Conservation (phyloP, 2,113 vertebrate species). For the Tragulus kanchil region DNA sequence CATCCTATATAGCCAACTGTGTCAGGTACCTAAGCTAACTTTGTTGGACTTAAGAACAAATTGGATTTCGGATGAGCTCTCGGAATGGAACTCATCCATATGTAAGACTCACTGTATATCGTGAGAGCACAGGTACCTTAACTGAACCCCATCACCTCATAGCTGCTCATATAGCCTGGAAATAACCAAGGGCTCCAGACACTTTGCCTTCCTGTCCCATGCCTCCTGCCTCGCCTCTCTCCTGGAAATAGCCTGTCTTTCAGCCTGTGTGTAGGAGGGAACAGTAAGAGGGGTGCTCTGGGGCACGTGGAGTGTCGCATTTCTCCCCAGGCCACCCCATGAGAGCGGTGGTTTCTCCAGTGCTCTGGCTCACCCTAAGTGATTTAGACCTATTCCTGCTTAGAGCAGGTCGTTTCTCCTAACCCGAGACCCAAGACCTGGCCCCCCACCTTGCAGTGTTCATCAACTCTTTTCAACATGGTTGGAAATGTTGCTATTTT, state of each 20-base stretch:
- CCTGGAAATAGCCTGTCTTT: background rate
- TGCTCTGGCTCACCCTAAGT: too few relatives aligned
- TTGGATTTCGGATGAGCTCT: background rate
- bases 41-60: background rate
- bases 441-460: background rate
- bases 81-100: background rate
- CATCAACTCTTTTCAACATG: background rate
- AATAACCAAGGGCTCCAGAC: background rate
- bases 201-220: rapidly evolving
- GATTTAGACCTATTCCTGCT: background rate
- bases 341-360: background rate
- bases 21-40: background rate
- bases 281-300: too few relatives aligned
- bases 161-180: background rate
- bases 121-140: background rate
- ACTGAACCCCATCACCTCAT: too few relatives aligned
- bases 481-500: background rate
- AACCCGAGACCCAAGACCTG: background rate
- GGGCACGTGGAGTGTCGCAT: rapidly evolving
- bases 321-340: rapidly evolving
- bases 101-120: background rate
- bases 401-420: background rate
- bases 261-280: background rate
- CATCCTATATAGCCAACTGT: background rate
- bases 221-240: background rate